Percentiles rank a stretch among this genome's conserved stretches.
phyloP scores from a whole-genome alignment of 2,113 vertebrate species.

The Mellivora capensis region DNA sequence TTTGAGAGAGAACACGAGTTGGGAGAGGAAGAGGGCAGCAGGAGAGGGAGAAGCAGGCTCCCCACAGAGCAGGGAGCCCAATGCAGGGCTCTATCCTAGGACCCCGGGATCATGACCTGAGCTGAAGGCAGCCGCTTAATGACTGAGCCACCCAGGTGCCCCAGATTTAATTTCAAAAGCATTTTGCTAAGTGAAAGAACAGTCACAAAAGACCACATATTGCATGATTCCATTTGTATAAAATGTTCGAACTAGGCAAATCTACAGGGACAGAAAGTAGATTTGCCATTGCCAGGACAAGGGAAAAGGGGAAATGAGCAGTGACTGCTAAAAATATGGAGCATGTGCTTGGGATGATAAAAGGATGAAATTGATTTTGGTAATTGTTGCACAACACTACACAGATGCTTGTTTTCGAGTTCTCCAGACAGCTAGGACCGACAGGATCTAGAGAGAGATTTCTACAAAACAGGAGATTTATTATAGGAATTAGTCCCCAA shows the following conservation, averaged over 20 bases:
- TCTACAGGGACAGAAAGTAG: not conserved
- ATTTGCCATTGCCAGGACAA: not conserved
- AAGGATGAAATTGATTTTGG: not conserved
- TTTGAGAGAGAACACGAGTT: not conserved
- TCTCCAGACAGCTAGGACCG: not conserved
- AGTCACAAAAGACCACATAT: not conserved
- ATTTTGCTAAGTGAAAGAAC: not conserved
- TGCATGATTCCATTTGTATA: not conserved
- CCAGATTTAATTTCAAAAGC: not conserved
- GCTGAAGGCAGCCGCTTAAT: not conserved
- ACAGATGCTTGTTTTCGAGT: not conserved
- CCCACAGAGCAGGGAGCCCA: not conserved
- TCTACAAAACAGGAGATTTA: not conserved
- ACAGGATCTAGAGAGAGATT: not conserved
- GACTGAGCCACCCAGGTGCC: not conserved
- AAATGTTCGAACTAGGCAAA: not conserved
- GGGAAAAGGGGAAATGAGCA: not conserved
- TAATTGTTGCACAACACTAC: not conserved
- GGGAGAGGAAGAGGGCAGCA: not conserved
- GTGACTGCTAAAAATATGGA: not conserved
- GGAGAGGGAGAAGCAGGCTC: not conserved
- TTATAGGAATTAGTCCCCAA: not conserved
- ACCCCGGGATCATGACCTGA: not conserved
- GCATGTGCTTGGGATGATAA: not conserved
- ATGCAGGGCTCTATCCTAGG: not conserved